A percentile compares a stretch with the other conserved stretches of the same genome.
Conservation (phyloP, 2,113 vertebrate genomes). For the Sphaerodactylus townsendi region DNA sequence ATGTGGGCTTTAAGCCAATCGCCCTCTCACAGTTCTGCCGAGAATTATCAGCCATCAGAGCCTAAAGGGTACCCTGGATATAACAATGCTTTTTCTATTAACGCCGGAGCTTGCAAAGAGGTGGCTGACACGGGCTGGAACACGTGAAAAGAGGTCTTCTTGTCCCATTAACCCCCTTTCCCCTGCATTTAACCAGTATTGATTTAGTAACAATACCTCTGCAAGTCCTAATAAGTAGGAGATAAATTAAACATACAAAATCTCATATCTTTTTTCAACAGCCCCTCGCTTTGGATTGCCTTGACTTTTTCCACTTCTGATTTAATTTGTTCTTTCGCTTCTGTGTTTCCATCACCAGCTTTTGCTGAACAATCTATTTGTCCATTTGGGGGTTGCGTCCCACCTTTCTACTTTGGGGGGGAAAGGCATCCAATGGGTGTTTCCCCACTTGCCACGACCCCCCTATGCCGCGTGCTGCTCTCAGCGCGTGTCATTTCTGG, state of each 20-base stretch:
- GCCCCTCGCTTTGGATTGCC: background rate
- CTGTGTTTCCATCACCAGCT: background rate
- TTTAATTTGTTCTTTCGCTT: too few relatives aligned
- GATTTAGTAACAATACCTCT: slow-evolving; percentile 43
- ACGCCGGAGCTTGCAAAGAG: slow-evolving; percentile 24
- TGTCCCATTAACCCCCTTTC: background rate
- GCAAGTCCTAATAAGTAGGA: slow-evolving; percentile 29
- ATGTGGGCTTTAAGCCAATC: slow-evolving; percentile 57
- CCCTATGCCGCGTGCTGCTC: too few relatives aligned
- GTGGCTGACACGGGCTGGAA: slow-evolving; percentile 33
- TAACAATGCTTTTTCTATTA: slow-evolving; percentile 35
- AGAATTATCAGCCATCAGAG: slow-evolving; percentile 33
- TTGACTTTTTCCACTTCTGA: too few relatives aligned
- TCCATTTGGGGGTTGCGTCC: too few relatives aligned
- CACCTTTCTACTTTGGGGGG: too few relatives aligned
- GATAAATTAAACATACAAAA: slow-evolving; percentile 58
- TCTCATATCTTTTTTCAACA: background rate
- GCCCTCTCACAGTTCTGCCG: slow-evolving; percentile 20
- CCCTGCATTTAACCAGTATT: background rate
- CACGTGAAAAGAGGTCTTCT: slow-evolving; percentile 52
- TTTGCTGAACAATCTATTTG: too few relatives aligned
- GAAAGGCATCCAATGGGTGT: too few relatives aligned
- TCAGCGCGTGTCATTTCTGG: too few relatives aligned
- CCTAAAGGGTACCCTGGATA: slow-evolving; percentile 25
- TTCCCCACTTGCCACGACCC: too few relatives aligned